Conservation (phyloP, 2,797 vertebrate genomes). For the Alectoris magna region DNA sequence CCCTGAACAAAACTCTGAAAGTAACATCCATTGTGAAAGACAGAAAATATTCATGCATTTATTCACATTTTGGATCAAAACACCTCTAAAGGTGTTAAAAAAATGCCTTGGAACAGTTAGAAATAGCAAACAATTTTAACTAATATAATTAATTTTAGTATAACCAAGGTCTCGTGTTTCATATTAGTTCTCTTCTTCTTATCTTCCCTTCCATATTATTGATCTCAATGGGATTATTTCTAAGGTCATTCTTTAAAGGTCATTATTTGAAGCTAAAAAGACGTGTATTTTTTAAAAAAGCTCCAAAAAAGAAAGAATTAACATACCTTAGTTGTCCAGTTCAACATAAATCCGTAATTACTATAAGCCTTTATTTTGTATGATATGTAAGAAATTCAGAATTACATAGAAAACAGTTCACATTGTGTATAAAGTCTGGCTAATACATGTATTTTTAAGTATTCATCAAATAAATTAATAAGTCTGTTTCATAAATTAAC, state of each 20-base stretch:
- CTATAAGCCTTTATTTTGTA: not conserved
- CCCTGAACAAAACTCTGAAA: not conserved
- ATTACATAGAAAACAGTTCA: not conserved
- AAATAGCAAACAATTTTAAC: not conserved
- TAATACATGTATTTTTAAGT: rapidly evolving
- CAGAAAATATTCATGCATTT: not conserved
- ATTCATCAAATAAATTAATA: not conserved
- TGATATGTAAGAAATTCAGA: not conserved
- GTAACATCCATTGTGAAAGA: not conserved
- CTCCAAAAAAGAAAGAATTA: not conserved
- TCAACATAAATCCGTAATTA: not conserved
- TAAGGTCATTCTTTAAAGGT: not conserved
- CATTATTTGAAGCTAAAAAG: not conserved
- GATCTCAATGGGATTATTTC: not conserved
- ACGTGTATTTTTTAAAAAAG: not conserved
- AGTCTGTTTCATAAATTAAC: not conserved
- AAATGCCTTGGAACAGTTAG: not conserved
- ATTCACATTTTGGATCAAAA: not conserved
- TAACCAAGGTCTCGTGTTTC: not conserved
- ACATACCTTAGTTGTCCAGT: not conserved
- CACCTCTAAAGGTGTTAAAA: not conserved
- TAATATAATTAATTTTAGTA: not conserved
- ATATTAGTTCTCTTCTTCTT: not conserved
- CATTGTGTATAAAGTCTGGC: not conserved
- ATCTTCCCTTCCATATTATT: not conserved